These are phyloP conservation scores for Lemur catta DNA, from an alignment of 2,797 vertebrate species.

Conservation along the genomic window DNA sequence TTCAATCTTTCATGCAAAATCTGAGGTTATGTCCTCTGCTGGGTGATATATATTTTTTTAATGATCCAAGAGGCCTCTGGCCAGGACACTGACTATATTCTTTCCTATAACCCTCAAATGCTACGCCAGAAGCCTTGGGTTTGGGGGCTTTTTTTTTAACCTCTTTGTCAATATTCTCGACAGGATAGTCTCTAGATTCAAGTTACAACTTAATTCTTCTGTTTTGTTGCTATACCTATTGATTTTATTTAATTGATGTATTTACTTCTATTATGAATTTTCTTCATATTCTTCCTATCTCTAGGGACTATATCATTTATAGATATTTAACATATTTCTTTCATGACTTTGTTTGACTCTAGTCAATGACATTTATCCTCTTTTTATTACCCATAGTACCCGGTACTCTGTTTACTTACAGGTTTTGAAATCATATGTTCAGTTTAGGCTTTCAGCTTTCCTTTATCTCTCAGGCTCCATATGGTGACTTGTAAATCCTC, in stretches of 20 bases:
- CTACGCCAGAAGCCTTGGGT: neutral
- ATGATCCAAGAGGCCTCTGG: neutral
- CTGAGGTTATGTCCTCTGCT: neutral
- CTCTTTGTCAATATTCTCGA: neutral
- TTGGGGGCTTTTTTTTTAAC: neutral
- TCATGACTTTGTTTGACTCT: conserved; percentile 14
- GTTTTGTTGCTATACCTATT: neutral
- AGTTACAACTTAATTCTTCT: neutral
- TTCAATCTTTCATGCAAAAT: neutral
- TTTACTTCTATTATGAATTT: neutral
- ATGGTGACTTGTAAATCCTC: neutral
- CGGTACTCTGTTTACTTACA: neutral
- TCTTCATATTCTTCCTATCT: neutral
- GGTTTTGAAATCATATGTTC: neutral
- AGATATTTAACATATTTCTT: neutral
- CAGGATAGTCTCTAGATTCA: neutral
- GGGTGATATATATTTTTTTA: neutral
- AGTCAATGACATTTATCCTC: neutral
- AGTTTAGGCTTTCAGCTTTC: neutral
- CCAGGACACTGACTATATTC: neutral
- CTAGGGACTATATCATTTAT: neutral
- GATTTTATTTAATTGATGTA: neutral
- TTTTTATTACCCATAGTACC: neutral
- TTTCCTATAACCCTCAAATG: neutral
- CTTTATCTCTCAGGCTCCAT: neutral